Evolutionary conservation across 1,140 invertebrate genomes (phyloP), one percentile per base, ranked within the genome.

Genomic region (Sitophilus oryzae): DNA sequence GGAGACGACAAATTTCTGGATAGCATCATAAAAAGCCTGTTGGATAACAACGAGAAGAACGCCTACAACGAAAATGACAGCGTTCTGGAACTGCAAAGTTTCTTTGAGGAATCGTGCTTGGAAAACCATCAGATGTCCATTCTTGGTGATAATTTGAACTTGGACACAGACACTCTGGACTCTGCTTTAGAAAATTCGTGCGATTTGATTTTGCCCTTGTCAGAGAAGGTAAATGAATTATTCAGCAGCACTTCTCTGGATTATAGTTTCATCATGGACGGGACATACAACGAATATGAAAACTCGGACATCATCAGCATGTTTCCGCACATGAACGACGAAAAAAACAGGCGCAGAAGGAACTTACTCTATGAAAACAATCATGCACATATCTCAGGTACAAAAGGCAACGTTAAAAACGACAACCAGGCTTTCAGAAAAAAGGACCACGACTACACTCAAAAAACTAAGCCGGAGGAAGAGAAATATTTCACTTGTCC

Each of bases 401-500:
- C 48, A 19, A 48, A 45, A 1, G 38, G 25, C 15, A 65, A 62
- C 51, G 15, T 15, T 3, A 55, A 61, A 43, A 35, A 9, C 15
- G 51, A 58, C 16, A 23, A 43, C 10, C 21, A 41, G 30, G 53
- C 36, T 16, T 41, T 49, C 2, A 55, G 59, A 37, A 58, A 60
- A 25, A 62, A 51, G 52, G 59, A 61, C 21, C 65, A 69, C 47
- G 61, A 67, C 42, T 69, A 69, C 49, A 61, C 59, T 4, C 54
- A 67, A 18, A 69, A 64, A 54, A 65, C 56, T 30, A 64, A 63
- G 46, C 18, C 16, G 5, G 66, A 65, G 11, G 68, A 70, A 3
- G 67, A 70, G 1, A 71, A 70, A 50, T 69, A 61, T 54, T 83
- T 79, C 62, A 71, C 76, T 2, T 84, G 82, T 70, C 79, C 79